These are phyloP conservation scores for Heliopora coerulea DNA, from an alignment of 92 coral and sea anemone species.

Conservation along the genomic window DNA sequence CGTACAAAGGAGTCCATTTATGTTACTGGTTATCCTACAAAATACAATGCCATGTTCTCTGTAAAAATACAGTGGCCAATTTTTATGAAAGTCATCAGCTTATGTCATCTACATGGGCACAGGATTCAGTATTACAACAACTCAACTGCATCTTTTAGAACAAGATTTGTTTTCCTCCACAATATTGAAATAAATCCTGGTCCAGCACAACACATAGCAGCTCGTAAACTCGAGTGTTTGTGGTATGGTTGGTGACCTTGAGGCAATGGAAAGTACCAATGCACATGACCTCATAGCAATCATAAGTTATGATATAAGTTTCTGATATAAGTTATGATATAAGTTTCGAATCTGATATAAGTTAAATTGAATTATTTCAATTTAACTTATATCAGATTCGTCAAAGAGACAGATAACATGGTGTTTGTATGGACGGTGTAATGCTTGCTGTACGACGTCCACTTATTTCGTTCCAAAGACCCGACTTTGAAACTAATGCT, in stretches of 20 bases:
- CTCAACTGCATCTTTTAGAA: background rate
- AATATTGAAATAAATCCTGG: background rate
- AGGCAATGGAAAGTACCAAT: background rate
- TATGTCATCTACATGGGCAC: background rate
- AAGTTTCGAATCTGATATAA: background rate
- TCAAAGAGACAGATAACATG: background rate
- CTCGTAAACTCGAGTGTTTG: background rate
- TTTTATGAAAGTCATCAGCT: background rate
- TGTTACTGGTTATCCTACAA: no score
- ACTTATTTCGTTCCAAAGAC: background rate
- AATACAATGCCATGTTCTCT: no score
- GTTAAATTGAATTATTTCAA: background rate
- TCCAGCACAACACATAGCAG: background rate
- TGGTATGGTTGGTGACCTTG: background rate
- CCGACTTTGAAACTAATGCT: background rate
- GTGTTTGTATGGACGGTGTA: background rate
- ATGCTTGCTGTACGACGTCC: constrained; percentile 1
- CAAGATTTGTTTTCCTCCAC: background rate
- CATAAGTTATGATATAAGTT: background rate
- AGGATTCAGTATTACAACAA: background rate
- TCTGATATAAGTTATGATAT: no score
- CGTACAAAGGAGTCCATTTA: no score
- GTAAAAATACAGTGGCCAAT: background rate
- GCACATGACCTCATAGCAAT: background rate
- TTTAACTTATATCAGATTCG: background rate